Evolutionary conservation across 2,888 invertebrate species (phyloP).

Genomic region (Gonocerus acuteangulatus): DNA sequence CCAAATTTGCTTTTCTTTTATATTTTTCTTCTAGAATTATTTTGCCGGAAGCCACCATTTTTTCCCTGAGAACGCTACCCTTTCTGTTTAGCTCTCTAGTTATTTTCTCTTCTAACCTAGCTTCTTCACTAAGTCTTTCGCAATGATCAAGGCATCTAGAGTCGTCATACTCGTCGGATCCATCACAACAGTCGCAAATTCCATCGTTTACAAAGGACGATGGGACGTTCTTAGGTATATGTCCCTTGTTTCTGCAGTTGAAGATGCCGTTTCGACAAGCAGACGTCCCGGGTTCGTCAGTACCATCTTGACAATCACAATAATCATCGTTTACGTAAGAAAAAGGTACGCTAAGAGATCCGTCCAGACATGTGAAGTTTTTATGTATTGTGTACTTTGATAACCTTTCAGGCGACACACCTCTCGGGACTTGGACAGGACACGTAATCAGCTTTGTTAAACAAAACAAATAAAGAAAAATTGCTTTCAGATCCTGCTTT

Average conservation of each 20-base stretch:
- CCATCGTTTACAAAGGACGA: conserved; percentile 87
- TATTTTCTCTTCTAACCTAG: conserved; percentile 62
- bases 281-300: conserved; percentile 79
- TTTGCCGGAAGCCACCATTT: conserved; percentile 68
- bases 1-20: conserved; percentile 59
- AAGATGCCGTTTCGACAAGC: conserved; percentile 81
- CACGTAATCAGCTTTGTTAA: too few relatives aligned
- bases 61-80: conserved; percentile 66
- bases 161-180: conserved; percentile 73
- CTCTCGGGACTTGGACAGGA: not conserved
- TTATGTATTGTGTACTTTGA: conserved; percentile 63
- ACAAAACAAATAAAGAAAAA: too few relatives aligned
- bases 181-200: conserved; percentile 89
- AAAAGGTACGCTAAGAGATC: conserved; percentile 72
- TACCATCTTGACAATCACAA: conserved; percentile 85
- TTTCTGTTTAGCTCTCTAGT: conserved; percentile 58
- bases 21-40: conserved; percentile 63
- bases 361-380: conserved; percentile 87
- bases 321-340: conserved; percentile 81
- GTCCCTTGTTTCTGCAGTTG: conserved; percentile 78
- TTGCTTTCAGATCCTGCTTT: too few relatives aligned
- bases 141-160: conserved; percentile 70
- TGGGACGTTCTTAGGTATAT: conserved; percentile 64
- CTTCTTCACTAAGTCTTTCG: conserved; percentile 67
- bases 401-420: not conserved